phyloP scores from a whole-genome alignment of 2,797 vertebrate genomes.

The Sebastes minor region DNA sequence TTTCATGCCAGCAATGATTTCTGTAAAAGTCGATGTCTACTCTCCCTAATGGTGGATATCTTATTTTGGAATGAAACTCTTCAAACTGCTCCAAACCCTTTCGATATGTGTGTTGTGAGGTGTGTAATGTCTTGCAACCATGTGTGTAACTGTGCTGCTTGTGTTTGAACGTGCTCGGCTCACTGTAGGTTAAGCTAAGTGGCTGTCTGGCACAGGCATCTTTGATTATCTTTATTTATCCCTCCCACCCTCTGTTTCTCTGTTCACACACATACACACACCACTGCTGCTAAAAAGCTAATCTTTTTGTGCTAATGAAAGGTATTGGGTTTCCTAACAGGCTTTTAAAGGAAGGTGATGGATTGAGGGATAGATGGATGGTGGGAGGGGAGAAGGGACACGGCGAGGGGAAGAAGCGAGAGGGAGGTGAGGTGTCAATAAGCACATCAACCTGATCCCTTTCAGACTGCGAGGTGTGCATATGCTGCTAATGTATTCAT shows the following conservation, averaged over 20 bases:
- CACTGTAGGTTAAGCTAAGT: constrained; percentile 67
- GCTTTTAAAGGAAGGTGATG: constrained; percentile 80
- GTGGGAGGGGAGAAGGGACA: constrained; percentile 50
- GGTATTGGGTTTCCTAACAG: constrained; percentile 81
- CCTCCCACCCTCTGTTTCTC: constrained; percentile 41
- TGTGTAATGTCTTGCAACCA: constrained; percentile 42
- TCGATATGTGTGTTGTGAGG: constrained; percentile 10
- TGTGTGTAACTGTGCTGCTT: constrained; percentile 20
- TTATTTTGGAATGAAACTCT: constrained; percentile 33
- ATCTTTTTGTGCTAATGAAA: constrained; percentile 82
- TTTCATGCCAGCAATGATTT: constrained; percentile 39
- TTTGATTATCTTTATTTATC: constrained; percentile 77
- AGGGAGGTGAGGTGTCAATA: constrained; percentile 76
- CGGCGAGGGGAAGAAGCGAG: constrained; percentile 38
- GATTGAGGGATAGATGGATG: constrained; percentile 71
- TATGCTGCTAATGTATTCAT: constrained; percentile 63
- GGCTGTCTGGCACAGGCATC: constrained; percentile 62
- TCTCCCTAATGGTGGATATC: constrained; percentile 4
- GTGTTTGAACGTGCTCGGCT: constrained; percentile 36
- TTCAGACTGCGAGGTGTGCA: constrained; percentile 57
- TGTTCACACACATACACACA: constrained; percentile 8
- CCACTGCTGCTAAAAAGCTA: constrained; percentile 71
- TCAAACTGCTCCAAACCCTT: constrained; percentile 18
- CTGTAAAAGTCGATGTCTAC: constrained; percentile 6
- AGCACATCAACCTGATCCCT: constrained; percentile 70